Evolutionary conservation across 2,888 invertebrate species (phyloP), one percentile per base, ranked within the genome.

Genomic region (Drosophila macrospina): DNA sequence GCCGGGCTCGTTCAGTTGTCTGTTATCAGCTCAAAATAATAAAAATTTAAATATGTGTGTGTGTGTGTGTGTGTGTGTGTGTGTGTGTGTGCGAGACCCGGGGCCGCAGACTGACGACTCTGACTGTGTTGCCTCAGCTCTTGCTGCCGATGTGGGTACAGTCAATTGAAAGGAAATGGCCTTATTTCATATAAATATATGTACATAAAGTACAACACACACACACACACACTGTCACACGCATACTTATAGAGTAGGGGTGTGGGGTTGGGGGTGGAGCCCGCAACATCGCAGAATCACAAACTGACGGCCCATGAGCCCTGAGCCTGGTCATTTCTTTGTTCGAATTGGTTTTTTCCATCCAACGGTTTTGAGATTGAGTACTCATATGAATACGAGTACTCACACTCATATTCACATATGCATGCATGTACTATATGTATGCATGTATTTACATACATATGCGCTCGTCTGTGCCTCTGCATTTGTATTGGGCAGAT

Each of bases 1-100:
- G 67, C 67, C 63, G 39, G 52, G 44, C 20, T 20, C 56, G 56
- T 59, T 76, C 72, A 72, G 85, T 69, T 86, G 85, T 88, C 86
- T 89, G 88, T 85, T 85, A 85, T 85, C 85, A 85, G 89, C 89
- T 89, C 89, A 74, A 77, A 88, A 85, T 88, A 89, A 86, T 84
- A 85, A 87, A 87, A 87, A 89, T 88, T 85, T 89, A 86, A 89
- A 89, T 85, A 89, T 64, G 56, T 69, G 44, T 60, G 36, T 44
- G 45, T 44, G 37, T 45, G 11, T 42, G 24, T 39, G 28, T 66
- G 45, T 67, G 42, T 59, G 36, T 47, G 51, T 61, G 34, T 50
- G 52, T 52, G 64, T 67, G 45, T 61, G 59, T 66, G 48, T 55
- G 80, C 75, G 79, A 69, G 78, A 74, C 74, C 55, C 88, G 88